Percentiles rank a stretch among this genome's conserved stretches.
Evolutionary conservation across 2,113 vertebrate species (phyloP).

Genomic region (Myrmecobius fasciatus): DNA sequence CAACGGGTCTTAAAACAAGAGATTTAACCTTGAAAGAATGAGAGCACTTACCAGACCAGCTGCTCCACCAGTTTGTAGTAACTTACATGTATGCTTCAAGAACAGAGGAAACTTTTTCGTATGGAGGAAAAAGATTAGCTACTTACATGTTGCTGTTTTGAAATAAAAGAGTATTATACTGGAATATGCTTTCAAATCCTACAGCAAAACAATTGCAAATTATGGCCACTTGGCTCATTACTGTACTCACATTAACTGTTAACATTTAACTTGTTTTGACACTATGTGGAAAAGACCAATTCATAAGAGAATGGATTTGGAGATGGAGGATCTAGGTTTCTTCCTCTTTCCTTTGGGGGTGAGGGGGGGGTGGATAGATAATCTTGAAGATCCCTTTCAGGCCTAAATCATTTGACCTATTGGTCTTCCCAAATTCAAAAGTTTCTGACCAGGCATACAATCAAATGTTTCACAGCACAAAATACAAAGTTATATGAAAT

Average conservation of each 20-base stretch:
- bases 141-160: constrained; percentile 28
- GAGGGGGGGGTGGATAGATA: no score
- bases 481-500: constrained; percentile 44
- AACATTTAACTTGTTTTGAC: constrained; percentile 29
- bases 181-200: constrained; percentile 8
- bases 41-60: background rate
- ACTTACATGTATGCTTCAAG: constrained; percentile 30
- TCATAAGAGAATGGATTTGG: background rate
- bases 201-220: constrained; percentile 2
- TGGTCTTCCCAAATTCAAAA: constrained; percentile 37
- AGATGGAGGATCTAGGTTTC: background rate
- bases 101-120: constrained; percentile 5
- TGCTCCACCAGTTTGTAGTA: constrained; percentile 9
- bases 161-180: constrained; percentile 43
- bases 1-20: constrained; percentile 21
- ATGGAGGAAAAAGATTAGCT: constrained; percentile 33
- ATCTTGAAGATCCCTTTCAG: background rate
- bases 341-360: background rate
- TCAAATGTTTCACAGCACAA: constrained; percentile 54
- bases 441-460: constrained; percentile 37
- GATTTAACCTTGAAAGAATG: constrained; percentile 49
- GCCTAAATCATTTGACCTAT: background rate
- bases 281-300: background rate
- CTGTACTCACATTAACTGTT: constrained; percentile 4
- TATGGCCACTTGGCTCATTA: background rate